Evolutionary conservation across 2,888 invertebrate genomes (phyloP).

Genomic region (Chouioia cunea): DNA sequence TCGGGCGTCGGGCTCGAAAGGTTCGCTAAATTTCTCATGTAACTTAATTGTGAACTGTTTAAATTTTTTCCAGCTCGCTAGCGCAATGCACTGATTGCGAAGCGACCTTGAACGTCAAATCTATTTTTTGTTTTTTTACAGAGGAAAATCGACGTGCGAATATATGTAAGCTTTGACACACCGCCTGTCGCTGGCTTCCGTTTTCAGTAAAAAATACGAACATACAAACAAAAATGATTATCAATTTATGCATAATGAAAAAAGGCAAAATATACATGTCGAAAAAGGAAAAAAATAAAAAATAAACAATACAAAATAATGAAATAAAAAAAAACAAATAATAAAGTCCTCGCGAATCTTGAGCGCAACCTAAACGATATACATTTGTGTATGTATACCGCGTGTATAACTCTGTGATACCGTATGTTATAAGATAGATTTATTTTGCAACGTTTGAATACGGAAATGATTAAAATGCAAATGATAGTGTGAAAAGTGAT

Average conservation of each 20-base stretch:
- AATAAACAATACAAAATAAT: constrained; percentile 10
- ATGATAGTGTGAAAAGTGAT: constrained; percentile 39
- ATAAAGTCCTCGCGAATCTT: constrained; percentile 37
- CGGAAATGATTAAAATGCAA: constrained; percentile 38
- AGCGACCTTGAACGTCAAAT: constrained; percentile 50
- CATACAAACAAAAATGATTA: constrained; percentile 8
- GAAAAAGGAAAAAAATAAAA: constrained; percentile 22
- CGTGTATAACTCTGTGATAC: constrained; percentile 67
- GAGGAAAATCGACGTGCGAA: constrained; percentile 49
- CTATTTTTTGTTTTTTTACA: constrained; percentile 48
- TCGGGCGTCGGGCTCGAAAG: constrained; percentile 40
- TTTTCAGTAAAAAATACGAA: constrained; percentile 39
- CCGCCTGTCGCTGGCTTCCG: constrained; percentile 48
- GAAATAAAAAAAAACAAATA: neutral
- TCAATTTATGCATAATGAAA: too few species aligned
- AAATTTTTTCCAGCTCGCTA: constrained; percentile 49
- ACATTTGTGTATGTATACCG: constrained; percentile 51
- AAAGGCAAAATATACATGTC: constrained; percentile 15
- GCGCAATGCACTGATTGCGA: constrained; percentile 45
- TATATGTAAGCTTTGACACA: constrained; percentile 47
- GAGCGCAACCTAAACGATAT: constrained; percentile 54
- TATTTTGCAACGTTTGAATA: constrained; percentile 60
- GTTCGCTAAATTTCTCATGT: constrained; percentile 39
- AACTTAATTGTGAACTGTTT: constrained; percentile 23
- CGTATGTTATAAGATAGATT: constrained; percentile 67